Conservation (phyloP, 2,113 vertebrate genomes). For the Podarcis cretensis region DNA sequence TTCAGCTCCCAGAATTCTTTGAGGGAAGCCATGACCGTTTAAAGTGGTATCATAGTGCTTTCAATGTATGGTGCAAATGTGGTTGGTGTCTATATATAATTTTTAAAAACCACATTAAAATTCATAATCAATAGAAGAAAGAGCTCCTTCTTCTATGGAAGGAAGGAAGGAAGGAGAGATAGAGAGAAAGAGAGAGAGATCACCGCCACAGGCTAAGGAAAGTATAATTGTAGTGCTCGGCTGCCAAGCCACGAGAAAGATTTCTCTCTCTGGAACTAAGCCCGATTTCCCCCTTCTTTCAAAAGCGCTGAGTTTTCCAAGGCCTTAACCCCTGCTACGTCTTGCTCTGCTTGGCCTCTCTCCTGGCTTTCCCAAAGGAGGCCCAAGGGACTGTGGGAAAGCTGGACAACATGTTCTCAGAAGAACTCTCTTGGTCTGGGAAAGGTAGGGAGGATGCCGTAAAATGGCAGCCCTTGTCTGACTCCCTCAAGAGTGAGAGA, state of each 20-base stretch:
- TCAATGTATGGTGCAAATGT: too few relatives aligned
- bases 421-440: not conserved
- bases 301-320: not conserved
- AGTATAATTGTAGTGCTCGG: not conserved
- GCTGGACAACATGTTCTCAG: not conserved
- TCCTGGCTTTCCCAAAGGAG: not conserved
- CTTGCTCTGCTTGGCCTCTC: not conserved
- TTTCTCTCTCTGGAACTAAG: not conserved
- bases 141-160: not conserved
- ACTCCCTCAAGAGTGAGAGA: not conserved
- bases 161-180: conserved; percentile 38
- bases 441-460: not conserved
- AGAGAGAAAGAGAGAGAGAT: conserved; percentile 60
- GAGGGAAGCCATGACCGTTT: too few relatives aligned
- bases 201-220: not conserved
- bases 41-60: too few relatives aligned
- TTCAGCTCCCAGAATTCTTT: too few relatives aligned
- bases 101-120: too few relatives aligned
- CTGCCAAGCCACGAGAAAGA: not conserved
- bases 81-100: too few relatives aligned
- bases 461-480: not conserved
- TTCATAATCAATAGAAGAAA: too few relatives aligned
- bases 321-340: not conserved
- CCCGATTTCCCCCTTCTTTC: not conserved
- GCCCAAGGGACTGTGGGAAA: not conserved